These are phyloP conservation scores for Aegotheles bennettii DNA, from an alignment of 2,113 vertebrate species.

Conservation along the genomic window DNA sequence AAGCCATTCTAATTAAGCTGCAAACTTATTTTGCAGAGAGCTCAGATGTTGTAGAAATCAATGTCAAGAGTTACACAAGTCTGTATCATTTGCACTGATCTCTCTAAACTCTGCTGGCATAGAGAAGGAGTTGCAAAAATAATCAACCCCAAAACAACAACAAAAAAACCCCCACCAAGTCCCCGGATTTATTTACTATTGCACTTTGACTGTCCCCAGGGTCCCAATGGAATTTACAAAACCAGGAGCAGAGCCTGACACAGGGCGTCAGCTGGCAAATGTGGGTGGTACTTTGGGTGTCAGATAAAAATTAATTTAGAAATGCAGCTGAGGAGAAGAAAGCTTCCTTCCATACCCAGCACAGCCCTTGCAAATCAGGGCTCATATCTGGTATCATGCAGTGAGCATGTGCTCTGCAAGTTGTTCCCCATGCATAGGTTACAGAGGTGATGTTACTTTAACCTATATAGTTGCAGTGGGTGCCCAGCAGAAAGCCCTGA, in stretches of 20 bases:
- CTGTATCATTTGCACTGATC: neutral
- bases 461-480: rapidly evolving
- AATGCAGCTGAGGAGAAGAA: neutral
- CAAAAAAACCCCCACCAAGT: neutral
- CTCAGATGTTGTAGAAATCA: constrained; percentile 53
- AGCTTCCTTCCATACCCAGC: neutral
- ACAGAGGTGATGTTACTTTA: neutral
- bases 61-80: constrained; percentile 36
- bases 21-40: constrained; percentile 49
- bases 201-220: neutral
- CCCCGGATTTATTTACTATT: neutral
- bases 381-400: neutral
- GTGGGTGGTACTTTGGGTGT: neutral
- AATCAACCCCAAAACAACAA: neutral
- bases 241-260: neutral
- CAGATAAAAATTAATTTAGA: neutral
- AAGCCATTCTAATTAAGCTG: constrained; percentile 69
- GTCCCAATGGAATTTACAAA: neutral
- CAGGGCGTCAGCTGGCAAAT: constrained; percentile 7
- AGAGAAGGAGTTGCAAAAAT: neutral
- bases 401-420: neutral
- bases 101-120: constrained; percentile 21
- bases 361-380: neutral
- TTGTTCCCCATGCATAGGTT: rapidly evolving
- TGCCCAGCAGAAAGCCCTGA: neutral